Conservation (phyloP, 1,140 invertebrate species). For the Anoplophora glabripennis region DNA sequence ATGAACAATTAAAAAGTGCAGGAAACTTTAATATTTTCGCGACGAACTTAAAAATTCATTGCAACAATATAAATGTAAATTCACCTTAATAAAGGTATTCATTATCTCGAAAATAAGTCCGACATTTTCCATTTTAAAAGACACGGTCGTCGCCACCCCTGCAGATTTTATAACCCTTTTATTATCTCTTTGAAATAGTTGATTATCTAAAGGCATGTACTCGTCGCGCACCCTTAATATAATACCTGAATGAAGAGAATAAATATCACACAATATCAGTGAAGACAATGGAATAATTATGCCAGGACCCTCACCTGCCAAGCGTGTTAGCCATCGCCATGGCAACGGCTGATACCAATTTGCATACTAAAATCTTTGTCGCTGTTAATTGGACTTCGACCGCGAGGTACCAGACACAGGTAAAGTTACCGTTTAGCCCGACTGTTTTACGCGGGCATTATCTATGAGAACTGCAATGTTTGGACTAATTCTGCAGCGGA, state of each 20-base stretch:
- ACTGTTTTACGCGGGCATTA: background rate
- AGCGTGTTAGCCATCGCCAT: constrained; percentile 37
- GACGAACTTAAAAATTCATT: background rate
- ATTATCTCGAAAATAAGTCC: constrained; percentile 9
- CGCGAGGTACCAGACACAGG: constrained; percentile 14
- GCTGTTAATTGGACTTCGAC: constrained; percentile 43
- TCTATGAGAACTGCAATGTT: no score
- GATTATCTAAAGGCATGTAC: constrained; percentile 20
- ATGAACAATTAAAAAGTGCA: no score
- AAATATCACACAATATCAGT: constrained; percentile 31
- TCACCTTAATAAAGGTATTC: constrained; percentile 9
- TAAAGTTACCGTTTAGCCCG: constrained; percentile 9
- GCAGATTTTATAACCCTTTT: constrained; percentile 8
- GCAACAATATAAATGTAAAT: constrained; percentile 12
- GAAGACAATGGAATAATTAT: constrained; percentile 44
- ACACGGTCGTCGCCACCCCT: background rate
- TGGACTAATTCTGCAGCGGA: no score
- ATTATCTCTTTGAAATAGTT: constrained; percentile 23
- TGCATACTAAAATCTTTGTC: constrained; percentile 48
- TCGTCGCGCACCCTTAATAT: constrained; percentile 7
- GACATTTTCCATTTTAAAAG: constrained; percentile 8
- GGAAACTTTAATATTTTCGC: no score
- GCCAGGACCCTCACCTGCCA: constrained; percentile 38
- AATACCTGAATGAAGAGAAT: constrained; percentile 28
- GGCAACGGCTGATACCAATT: constrained; percentile 44